Evolutionary conservation across 1,140 invertebrate species (phyloP).

Genomic region (Schlechtendalia chinensis): DNA sequence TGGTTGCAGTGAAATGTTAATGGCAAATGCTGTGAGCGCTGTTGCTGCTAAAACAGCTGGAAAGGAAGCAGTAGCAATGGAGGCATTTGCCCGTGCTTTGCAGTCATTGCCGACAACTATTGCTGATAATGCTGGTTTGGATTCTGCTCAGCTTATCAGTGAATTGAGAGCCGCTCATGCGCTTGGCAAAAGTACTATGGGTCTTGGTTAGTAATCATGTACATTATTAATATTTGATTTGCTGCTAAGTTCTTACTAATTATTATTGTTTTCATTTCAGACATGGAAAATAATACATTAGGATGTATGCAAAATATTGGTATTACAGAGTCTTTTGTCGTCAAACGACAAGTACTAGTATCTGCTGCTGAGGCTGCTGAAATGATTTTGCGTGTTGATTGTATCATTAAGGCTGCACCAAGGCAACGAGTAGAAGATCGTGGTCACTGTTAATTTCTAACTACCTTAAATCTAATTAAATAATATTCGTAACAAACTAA

Average conservation of each 20-base stretch:
- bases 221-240: not conserved
- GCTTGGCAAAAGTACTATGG: conserved; percentile 72
- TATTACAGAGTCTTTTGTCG: conserved; percentile 94
- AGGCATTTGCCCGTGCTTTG: conserved; percentile 88
- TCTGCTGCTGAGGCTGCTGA: conserved; percentile 97
- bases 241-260: not conserved
- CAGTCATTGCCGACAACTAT: conserved; percentile 90
- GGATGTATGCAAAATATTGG: conserved; percentile 86
- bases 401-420: conserved; percentile 94
- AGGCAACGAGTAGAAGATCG: conserved; percentile 84
- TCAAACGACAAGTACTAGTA: conserved; percentile 92
- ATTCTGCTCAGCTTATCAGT: conserved; percentile 91
- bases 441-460: conserved; percentile 71
- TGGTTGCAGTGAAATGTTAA: conserved; percentile 91
- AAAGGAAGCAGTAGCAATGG: conserved; percentile 96
- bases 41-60: conserved; percentile 87
- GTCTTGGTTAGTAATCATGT: conserved; percentile 67
- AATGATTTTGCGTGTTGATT: conserved; percentile 97
- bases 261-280: conserved; percentile 57
- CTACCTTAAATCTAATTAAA: conserved; percentile 2
- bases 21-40: conserved; percentile 86
- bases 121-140: conserved; percentile 97
- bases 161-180: conserved; percentile 87
- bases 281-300: conserved; percentile 83
- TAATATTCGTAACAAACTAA: conserved; percentile 44